These are phyloP conservation scores for Cryptosula pallasiana DNA, from an alignment of 2,888 invertebrate genomes.

Conservation along the genomic window DNA sequence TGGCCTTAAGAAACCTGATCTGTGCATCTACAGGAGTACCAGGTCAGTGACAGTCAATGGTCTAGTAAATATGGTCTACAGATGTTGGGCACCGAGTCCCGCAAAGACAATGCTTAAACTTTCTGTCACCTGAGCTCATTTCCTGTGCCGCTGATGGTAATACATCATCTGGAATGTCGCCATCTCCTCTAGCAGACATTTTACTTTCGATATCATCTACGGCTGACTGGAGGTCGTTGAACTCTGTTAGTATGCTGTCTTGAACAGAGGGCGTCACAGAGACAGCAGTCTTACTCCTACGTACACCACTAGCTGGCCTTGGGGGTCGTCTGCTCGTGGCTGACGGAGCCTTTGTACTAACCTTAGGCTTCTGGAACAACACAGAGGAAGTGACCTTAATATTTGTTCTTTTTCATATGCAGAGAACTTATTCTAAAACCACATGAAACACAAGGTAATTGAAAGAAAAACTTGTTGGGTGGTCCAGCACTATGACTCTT, in stretches of 20 bases:
- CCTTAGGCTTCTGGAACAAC: not conserved
- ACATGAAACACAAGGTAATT: no score
- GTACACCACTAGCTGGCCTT: not conserved
- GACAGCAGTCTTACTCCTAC: not conserved
- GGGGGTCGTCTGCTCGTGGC: not conserved
- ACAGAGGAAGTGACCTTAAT: no score
- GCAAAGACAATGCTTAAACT: no score
- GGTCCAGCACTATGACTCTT: no score
- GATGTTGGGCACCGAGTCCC: no score
- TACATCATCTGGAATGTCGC: slow-evolving; percentile 35
- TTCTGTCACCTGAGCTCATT: slow-evolving; percentile 51
- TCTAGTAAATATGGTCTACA: no score
- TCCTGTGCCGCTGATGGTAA: slow-evolving; percentile 46
- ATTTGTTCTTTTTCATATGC: no score
- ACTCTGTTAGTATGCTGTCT: slow-evolving; percentile 18
- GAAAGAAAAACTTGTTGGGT: no score
- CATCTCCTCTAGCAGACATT: not conserved
- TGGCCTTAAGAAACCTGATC: slow-evolving; percentile 51
- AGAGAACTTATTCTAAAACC: no score
- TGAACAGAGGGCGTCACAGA: not conserved
- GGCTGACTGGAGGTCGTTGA: slow-evolving; percentile 12
- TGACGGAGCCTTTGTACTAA: slow-evolving; percentile 13
- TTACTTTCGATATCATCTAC: slow-evolving; percentile 16
- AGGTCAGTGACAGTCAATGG: no score
- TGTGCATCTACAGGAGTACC: slow-evolving; percentile 47